A percentile compares a stretch with the other conserved stretches of the same genome.
Conservation (phyloP, 1,140 invertebrate species). For the Laupala kohalensis region DNA sequence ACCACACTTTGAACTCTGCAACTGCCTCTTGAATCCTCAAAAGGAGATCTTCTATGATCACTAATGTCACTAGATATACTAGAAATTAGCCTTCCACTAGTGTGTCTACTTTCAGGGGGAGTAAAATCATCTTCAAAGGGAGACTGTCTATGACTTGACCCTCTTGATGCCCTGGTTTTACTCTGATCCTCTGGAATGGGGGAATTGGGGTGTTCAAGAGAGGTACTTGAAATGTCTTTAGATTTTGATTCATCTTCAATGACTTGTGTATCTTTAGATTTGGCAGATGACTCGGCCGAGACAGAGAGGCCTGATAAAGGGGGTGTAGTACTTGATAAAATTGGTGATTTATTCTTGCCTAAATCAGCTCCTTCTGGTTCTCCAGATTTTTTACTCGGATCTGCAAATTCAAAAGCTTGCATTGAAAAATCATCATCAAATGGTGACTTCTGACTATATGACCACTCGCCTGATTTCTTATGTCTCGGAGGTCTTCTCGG, state of each 20-base stretch:
- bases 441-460: conserved; percentile 36
- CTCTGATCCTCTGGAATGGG: not conserved
- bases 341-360: conserved; percentile 17
- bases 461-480: conserved; percentile 13
- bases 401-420: conserved; percentile 19
- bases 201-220: not conserved
- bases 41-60: conserved; percentile 18
- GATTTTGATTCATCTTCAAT: not conserved
- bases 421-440: conserved; percentile 57
- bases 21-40: conserved; percentile 17
- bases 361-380: conserved; percentile 20
- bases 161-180: conserved; percentile 4
- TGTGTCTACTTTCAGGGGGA: conserved; percentile 21
- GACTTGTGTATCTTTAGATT: not conserved
- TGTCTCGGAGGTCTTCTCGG: conserved; percentile 12
- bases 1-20: conserved; percentile 7
- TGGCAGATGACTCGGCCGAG: not conserved
- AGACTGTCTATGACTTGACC: conserved; percentile 34
- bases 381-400: conserved; percentile 16
- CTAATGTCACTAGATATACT: conserved; percentile 26
- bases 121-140: conserved; percentile 63
- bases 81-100: conserved; percentile 9
- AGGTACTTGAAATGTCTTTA: not conserved
- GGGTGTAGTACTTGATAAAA: conserved; percentile 2
- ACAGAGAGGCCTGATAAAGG: not conserved